Base-by-base conservation (phyloP, 2,888 invertebrate genomes). In the Heliconius aoede region DNA sequence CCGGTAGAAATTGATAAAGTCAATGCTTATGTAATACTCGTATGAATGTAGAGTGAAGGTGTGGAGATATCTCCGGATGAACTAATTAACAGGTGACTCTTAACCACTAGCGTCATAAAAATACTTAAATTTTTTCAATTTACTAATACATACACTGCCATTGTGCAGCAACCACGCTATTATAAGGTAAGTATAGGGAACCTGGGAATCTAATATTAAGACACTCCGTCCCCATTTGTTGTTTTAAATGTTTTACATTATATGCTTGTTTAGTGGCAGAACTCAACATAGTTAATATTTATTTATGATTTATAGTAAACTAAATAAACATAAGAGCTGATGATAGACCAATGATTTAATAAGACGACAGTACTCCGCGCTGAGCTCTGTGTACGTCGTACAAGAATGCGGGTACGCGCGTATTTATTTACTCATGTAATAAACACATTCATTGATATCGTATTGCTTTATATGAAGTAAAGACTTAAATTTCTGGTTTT, bases 371-470 rank as follows among this genome's bases (percentile, higher is more conserved):
- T n/a, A 11, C n/a, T 3, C 55, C 55, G n/a, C 55, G 55, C 13
- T 58, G 58, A 24, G 11, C 24, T 58, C 58, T 58, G 58, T 58
- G 24, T 58, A n/a, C 9, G 46, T 55, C 46, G 69, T 55, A 55
- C 69, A 55, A n/a, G 55, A 69, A 32, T 68, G 68, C 55, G n/a
- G 69, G n/a, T 51, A 69, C 69, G 69, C 55, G 69, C 55, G 69
- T 51, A 68, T 51, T 28, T 28, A 68, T 21, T 21, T 46, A 68
- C 46, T 68, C 28, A 46, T 46, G 46, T 51, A 69, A 69, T 55
- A 55, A 69, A 32, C n/a, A 32, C 32, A 69, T 55, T 32, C 26
- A 69, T 65, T 40, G 65, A 58, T 58, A 11, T 58, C 13, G 24
- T 24, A 24, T 24, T 24, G 58, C 5, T 60, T 26, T 60, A 26